Percentiles rank a stretch among this genome's conserved stretches.
These are phyloP conservation scores for Athalia circularis DNA, from an alignment of 2,888 invertebrate species.

Conservation along the genomic window DNA sequence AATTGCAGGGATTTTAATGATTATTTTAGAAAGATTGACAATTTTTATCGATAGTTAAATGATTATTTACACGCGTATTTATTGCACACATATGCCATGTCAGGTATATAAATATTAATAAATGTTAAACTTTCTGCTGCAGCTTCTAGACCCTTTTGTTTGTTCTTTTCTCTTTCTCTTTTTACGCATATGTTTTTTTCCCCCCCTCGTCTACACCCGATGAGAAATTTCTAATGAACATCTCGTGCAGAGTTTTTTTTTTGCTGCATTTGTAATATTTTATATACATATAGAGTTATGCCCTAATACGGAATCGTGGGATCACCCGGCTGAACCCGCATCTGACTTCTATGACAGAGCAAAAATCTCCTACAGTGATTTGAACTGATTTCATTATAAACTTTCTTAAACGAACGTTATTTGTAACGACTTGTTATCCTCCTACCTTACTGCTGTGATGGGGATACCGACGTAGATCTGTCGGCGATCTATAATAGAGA, in stretches of 20 bases:
- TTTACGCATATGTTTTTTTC: background rate
- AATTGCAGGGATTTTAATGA: too few species aligned
- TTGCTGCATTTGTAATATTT: background rate
- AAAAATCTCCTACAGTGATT: slow-evolving; percentile 7
- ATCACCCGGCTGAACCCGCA: too few species aligned
- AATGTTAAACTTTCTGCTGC: background rate
- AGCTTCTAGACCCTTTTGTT: background rate
- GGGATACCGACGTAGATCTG: too few species aligned
- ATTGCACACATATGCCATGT: background rate
- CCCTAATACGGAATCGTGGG: too few species aligned
- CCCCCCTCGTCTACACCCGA: too few species aligned
- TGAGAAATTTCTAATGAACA: background rate
- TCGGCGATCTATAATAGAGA: too few species aligned
- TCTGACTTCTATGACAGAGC: background rate
- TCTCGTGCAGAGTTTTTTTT: background rate
- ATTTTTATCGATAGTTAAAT: too few species aligned
- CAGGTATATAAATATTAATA: background rate
- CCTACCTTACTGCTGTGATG: too few species aligned
- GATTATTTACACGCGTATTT: too few species aligned
- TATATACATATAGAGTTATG: background rate
- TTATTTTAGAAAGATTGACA: too few species aligned
- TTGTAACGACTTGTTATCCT: background rate
- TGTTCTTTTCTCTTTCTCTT: background rate
- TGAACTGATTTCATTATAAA: slow-evolving; percentile 37
- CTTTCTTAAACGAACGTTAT: slow-evolving; percentile 40